phyloP scores from a whole-genome alignment of 1,140 invertebrate species.

The Musca domestica region DNA sequence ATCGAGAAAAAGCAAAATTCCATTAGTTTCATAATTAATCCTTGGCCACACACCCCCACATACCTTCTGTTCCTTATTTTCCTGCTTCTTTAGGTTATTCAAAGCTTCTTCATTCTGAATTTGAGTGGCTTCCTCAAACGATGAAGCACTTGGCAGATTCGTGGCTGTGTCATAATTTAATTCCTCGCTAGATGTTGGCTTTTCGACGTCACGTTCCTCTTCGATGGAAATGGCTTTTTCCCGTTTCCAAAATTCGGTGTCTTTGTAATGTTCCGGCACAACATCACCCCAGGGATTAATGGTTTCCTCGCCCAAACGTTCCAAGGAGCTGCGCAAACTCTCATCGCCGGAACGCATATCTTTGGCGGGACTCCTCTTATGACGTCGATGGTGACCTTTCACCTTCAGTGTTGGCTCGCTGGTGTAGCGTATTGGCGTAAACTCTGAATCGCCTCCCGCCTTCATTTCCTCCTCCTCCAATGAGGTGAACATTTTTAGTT shows the following conservation, averaged over 20 bases:
- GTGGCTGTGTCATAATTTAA: slow-evolving; percentile 31
- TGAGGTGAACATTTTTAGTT: slow-evolving; percentile 61
- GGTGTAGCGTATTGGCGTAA: slow-evolving; percentile 48
- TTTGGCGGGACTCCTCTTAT: slow-evolving; percentile 48
- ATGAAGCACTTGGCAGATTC: slow-evolving; percentile 38
- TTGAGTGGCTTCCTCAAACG: slow-evolving; percentile 46
- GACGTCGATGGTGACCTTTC: slow-evolving; percentile 32
- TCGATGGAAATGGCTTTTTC: slow-evolving; percentile 50
- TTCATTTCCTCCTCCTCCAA: slow-evolving; percentile 61
- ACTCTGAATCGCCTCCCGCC: slow-evolving; percentile 40
- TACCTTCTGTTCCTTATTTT: slow-evolving; percentile 15
- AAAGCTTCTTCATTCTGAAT: slow-evolving; percentile 44
- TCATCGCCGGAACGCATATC: slow-evolving; percentile 29
- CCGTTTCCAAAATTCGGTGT: slow-evolving; percentile 51
- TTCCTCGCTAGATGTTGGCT: slow-evolving; percentile 32
- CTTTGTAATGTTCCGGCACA: slow-evolving; percentile 47
- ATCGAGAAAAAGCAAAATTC: not conserved
- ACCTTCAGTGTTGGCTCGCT: slow-evolving; percentile 42
- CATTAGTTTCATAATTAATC: not conserved
- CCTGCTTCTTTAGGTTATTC: slow-evolving; percentile 25
- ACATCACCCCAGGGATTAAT: slow-evolving; percentile 50
- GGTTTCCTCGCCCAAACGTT: slow-evolving; percentile 46
- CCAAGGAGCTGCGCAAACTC: slow-evolving; percentile 32
- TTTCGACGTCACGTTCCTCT: slow-evolving; percentile 40
- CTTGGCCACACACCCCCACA: not conserved